phyloP scores from a whole-genome alignment of 2,797 vertebrate genomes.

The Phoeniculus purpureus region DNA sequence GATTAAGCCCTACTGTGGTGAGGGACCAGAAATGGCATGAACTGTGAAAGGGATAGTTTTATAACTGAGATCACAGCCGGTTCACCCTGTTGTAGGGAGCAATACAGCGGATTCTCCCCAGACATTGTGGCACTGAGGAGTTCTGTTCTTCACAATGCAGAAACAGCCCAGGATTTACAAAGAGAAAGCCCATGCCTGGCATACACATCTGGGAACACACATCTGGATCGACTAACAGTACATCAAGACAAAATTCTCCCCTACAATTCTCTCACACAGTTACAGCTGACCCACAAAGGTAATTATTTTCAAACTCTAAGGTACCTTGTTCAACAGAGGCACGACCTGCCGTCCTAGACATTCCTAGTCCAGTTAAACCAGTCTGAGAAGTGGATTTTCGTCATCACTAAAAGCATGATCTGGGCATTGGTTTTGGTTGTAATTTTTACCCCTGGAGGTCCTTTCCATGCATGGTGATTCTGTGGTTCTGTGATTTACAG shows the following conservation, averaged over 20 bases:
- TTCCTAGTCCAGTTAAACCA: fast-evolving
- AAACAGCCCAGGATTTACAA: neutral
- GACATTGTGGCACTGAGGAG: neutral
- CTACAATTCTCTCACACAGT: neutral
- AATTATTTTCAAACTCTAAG: neutral
- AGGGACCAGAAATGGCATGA: neutral
- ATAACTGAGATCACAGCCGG: slow-evolving; percentile 7
- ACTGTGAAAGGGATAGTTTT: neutral
- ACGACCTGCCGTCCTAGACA: neutral
- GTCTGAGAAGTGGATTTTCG: neutral
- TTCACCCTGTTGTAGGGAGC: neutral
- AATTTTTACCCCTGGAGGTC: too few relatives aligned
- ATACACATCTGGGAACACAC: neutral
- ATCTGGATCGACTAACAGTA: neutral
- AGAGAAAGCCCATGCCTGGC: neutral
- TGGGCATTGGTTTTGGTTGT: neutral
- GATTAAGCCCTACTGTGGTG: slow-evolving; percentile 28
- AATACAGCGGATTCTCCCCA: neutral
- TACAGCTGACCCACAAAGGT: neutral
- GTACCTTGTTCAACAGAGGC: fast-evolving
- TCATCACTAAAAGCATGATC: neutral
- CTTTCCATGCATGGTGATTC: too few relatives aligned
- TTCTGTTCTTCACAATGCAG: neutral
- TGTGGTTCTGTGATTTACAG: too few relatives aligned
- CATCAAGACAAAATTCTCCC: neutral